A percentile compares a stretch with the other conserved stretches of the same genome.
phyloP scores from a whole-genome alignment of 2,888 invertebrate species.

The Tubulanus polymorphus region DNA sequence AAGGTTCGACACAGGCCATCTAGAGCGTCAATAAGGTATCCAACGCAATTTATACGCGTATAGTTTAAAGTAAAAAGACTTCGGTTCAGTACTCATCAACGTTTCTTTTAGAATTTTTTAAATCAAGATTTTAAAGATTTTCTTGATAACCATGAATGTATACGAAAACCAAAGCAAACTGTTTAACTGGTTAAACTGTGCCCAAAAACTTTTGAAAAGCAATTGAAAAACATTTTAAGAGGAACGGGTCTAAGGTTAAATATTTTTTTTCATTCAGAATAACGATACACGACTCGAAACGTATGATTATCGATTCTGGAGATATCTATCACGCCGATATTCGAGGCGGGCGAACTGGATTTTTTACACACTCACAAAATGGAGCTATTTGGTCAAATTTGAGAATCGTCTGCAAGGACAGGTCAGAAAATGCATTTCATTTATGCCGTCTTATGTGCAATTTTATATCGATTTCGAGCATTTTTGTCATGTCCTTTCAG shows the following conservation, averaged over 20 bases:
- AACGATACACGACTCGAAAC: constrained; percentile 23
- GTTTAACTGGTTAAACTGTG: too few species aligned
- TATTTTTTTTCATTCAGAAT: constrained; percentile 20
- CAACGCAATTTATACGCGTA: not conserved
- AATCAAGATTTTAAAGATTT: too few species aligned
- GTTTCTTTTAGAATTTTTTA: too few species aligned
- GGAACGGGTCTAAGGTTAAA: too few species aligned
- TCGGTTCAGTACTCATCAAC: too few species aligned
- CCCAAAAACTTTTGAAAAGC: too few species aligned
- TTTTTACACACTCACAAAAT: constrained; percentile 30
- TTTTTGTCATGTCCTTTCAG: too few species aligned
- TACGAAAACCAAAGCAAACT: too few species aligned
- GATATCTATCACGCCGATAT: constrained; percentile 32
- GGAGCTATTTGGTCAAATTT: constrained; percentile 33
- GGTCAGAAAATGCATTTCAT: not conserved
- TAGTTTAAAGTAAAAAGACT: not conserved
- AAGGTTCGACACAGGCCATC: constrained; percentile 28
- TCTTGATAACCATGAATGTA: too few species aligned
- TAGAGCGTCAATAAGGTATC: constrained; percentile 28
- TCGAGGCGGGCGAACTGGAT: constrained; percentile 34
- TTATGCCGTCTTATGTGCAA: not conserved
- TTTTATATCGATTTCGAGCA: too few species aligned
- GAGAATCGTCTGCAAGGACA: constrained; percentile 22
- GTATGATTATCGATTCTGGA: constrained; percentile 30
- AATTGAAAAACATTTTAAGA: too few species aligned